Base-by-base conservation (phyloP, 2,113 vertebrate genomes). In the Sylvilagus bachmani region DNA sequence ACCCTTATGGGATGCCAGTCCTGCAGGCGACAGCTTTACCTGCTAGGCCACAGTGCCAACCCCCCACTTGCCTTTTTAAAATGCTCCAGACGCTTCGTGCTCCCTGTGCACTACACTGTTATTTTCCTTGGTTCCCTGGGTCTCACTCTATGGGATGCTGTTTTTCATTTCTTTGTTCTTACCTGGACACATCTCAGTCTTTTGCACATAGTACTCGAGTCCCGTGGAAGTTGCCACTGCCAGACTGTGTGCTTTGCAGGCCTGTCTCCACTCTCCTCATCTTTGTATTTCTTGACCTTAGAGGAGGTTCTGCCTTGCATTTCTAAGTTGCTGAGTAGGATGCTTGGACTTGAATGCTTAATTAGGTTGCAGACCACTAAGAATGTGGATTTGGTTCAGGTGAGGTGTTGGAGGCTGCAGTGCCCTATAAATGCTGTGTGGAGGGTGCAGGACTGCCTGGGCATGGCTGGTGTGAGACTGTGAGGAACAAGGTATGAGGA, bases 321-420 rank as follows among this genome's bases (percentile, higher is more conserved):
- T 67, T 67, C 64, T 90, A 7, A 82, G 74, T 84, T 86, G n/a
- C 44, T 91, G 75, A 86, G 24, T 53, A 89, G 92, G 86, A 87
- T 51, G 69, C 53, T 86, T 87, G 36, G 78, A 75, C 25, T 16
- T 70, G 62, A 70, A 66, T 81, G 49, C 64, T 71, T 74, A 78
- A 49, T 94, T 83, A 73, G 75, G 82, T 94, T 92, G 64, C 2
- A 9, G 69, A 29, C 3, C 17, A 21, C 16, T 55, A 79, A 55
- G 61, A 87, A 75, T 87, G 33, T 25, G 89, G 64, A 83, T 85
- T 64, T 80, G 13, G 22, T 78, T 93, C 25, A 73, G 55, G 25
- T 53, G 73, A 74, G n/a, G 29, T 92, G 73, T 33, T 62, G 44
- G 55, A 81, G 73, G 22, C 61, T 31, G 21, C 24, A 14, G 71